These are phyloP conservation scores for Dione vanillae DNA, from an alignment of 2,888 invertebrate species.

Conservation along the genomic window DNA sequence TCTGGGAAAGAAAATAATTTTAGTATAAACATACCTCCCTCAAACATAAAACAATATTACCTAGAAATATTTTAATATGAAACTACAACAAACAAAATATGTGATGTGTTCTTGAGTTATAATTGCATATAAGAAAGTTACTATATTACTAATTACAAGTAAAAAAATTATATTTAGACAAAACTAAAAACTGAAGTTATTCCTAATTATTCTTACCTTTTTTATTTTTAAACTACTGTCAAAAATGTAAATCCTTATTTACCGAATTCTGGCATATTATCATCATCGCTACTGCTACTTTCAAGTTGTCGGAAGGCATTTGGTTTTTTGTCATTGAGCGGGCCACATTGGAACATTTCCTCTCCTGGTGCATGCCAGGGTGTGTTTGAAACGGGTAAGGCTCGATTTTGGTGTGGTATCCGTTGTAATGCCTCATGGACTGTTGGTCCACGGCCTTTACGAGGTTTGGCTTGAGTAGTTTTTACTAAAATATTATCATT, in stretches of 20 bases:
- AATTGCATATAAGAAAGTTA: too few species aligned
- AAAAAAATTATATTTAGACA: neutral
- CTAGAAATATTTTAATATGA: too few species aligned
- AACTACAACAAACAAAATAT: too few species aligned
- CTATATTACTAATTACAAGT: neutral
- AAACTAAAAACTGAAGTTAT: neutral
- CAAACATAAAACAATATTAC: too few species aligned
- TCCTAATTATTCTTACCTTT: slow-evolving; percentile 30
- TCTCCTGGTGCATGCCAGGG: slow-evolving; percentile 82
- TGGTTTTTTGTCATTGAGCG: slow-evolving; percentile 62
- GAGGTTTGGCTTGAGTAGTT: slow-evolving; percentile 56
- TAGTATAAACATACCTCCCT: too few species aligned
- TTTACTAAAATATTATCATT: slow-evolving; percentile 44
- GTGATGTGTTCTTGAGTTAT: too few species aligned
- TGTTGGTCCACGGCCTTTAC: slow-evolving; percentile 77
- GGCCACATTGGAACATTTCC: slow-evolving; percentile 74
- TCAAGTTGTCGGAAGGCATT: slow-evolving; percentile 65
- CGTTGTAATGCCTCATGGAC: slow-evolving; percentile 85
- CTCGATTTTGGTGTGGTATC: slow-evolving; percentile 74
- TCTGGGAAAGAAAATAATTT: too few species aligned
- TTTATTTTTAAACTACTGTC: slow-evolving; percentile 26
- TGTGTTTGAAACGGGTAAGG: slow-evolving; percentile 62
- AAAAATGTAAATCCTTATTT: slow-evolving; percentile 46
- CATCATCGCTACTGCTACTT: slow-evolving; percentile 77
- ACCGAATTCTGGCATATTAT: slow-evolving; percentile 77